Evolutionary conservation across 2,113 vertebrate species (phyloP), one percentile per base, ranked within the genome.

Genomic region (Garra rufa): DNA sequence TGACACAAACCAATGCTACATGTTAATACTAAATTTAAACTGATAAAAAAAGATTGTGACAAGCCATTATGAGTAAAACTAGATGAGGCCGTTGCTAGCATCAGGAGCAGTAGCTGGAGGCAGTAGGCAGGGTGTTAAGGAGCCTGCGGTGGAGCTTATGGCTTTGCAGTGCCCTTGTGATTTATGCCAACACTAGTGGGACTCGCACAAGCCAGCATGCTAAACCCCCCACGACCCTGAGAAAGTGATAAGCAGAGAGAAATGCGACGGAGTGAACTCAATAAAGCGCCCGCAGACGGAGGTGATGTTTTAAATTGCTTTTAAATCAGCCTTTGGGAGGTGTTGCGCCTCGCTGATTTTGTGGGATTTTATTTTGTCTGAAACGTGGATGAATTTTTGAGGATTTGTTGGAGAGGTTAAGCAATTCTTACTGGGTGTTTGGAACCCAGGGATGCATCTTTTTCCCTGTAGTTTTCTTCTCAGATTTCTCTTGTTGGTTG

Each of bases 231-330:
- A 8, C 44, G 41, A 48, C 65, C 67, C 76, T 57, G 24, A 79
- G 76, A 79, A 15, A 71, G 61, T 50, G 83, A 79, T 52, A 50
- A 48, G 41, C 44, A 76, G 80, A 70, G 48, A 38, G 46, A 85
- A 55, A 67, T 61, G 28, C 26, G 63, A 76, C 9, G 17, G 9
- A 70, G 63, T 78, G 75, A 78, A 70, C 80, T 82, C 80, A 82
- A 82, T 82, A 82, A 82, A 69, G 46, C 43, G 8, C 65, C 65
- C 4, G 30, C 65, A 70, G 63, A 52, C 15, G 44, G 34, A 84
- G 74, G 46, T 83, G 71, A 76, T 63, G 28, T 63, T 82, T 69
- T 50, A 41, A 82, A 82, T 82, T 82, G 80, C 63, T 82, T 82
- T 82, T 82, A 52, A 82, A 70, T 82, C 65, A 76, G 82, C 71